Evolutionary conservation across 2,113 vertebrate genomes (phyloP).

Genomic region (Anarrhichthys ocellatus): DNA sequence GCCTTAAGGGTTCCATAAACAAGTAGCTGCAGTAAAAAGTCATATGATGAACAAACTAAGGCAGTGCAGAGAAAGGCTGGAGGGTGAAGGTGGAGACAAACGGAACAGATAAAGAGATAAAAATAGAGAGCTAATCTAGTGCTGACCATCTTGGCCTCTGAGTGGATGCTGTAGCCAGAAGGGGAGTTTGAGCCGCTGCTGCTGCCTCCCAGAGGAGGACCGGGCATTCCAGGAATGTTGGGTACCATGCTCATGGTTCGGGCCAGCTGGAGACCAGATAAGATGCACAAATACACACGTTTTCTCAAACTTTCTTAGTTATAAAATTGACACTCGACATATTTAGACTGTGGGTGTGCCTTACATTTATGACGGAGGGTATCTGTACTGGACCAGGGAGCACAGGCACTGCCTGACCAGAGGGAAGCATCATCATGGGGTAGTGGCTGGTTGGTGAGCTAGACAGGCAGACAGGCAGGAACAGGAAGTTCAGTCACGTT

Average conservation of each 20-base stretch:
- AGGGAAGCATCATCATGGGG: constrained; percentile 95
- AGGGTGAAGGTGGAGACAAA: constrained; percentile 63
- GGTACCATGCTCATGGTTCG: constrained; percentile 94
- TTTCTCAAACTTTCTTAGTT: constrained; percentile 22
- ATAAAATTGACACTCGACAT: constrained; percentile 4
- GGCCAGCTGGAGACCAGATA: constrained; percentile 85
- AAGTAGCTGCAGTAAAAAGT: constrained; percentile 55
- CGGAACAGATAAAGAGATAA: constrained; percentile 52
- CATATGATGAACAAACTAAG: constrained; percentile 70
- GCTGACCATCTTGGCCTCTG: constrained; percentile 97
- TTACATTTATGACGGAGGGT: constrained; percentile 97
- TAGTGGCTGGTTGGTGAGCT: constrained; percentile 93
- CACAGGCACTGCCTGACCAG: constrained; percentile 92
- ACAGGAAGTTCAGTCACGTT: neutral
- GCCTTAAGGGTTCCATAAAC: constrained; percentile 54
- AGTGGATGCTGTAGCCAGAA: constrained; percentile 89
- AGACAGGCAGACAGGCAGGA: constrained; percentile 15
- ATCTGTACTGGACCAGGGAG: constrained; percentile 94
- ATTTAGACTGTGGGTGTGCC: constrained; percentile 39
- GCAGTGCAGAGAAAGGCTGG: constrained; percentile 45
- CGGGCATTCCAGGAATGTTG: constrained; percentile 97
- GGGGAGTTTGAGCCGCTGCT: constrained; percentile 92
- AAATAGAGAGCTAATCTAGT: constrained; percentile 63
- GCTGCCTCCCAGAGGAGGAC: constrained; percentile 91
- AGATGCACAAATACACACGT: constrained; percentile 26